Percentiles rank a stretch among this genome's conserved stretches.
Evolutionary conservation across 92 coral and sea anemone species (phyloP).

Genomic region (Phenganax marumi): DNA sequence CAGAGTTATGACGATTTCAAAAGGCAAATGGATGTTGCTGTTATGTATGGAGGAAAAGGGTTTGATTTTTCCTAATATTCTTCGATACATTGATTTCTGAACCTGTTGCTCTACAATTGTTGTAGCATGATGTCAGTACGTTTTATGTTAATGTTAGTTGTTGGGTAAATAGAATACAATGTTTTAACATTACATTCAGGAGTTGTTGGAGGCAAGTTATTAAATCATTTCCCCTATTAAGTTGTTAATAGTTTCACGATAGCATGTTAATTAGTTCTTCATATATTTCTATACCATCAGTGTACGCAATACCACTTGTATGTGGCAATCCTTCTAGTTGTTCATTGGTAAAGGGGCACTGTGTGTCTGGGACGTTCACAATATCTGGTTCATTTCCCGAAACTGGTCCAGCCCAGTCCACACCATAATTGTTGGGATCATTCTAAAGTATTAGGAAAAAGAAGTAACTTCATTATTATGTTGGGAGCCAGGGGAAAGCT

Average conservation of each 20-base stretch:
- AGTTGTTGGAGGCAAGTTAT: neutral
- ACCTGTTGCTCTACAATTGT: no score
- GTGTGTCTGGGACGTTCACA: slow-evolving; percentile 59
- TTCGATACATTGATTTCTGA: no score
- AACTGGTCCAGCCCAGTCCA: slow-evolving; percentile 66
- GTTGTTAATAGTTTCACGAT: neutral
- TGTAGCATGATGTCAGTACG: neutral
- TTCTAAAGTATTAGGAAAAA: slow-evolving; percentile 14
- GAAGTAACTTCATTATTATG: no score
- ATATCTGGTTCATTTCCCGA: slow-evolving; percentile 42
- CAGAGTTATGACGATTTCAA: slow-evolving; percentile 30
- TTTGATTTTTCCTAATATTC: neutral
- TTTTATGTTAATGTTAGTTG: neutral
- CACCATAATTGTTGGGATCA: slow-evolving; percentile 57
- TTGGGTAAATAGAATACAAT: neutral
- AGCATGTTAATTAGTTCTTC: neutral
- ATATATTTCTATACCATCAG: neutral
- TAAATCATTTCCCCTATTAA: neutral
- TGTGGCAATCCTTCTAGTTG: slow-evolving; percentile 37
- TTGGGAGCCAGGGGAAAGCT: no score
- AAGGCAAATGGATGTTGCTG: slow-evolving; percentile 40
- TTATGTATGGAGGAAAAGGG: slow-evolving; percentile 26
- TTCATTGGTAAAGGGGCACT: slow-evolving; percentile 47
- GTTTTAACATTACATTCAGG: neutral
- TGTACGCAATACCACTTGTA: neutral